phyloP scores from a whole-genome alignment of 2,797 vertebrate species.

The Acridotheres tristis region DNA sequence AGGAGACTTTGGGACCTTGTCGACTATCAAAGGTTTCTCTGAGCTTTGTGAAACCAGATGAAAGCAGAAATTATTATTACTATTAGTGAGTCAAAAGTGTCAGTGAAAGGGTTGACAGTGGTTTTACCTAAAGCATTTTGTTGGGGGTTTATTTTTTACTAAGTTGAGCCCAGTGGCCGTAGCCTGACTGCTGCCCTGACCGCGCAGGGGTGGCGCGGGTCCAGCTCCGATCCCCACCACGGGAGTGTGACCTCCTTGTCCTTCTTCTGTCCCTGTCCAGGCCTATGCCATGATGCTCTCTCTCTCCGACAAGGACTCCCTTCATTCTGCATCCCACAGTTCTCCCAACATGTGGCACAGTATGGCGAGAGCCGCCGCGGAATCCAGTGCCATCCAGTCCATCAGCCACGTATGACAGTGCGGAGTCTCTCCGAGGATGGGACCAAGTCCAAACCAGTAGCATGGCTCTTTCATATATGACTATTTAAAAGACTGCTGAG shows the following conservation, averaged over 20 bases:
- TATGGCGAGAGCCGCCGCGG: constrained; percentile 90
- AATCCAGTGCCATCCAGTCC: constrained; percentile 95
- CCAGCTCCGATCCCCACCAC: accelerated
- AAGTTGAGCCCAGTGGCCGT: background rate
- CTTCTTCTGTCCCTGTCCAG: constrained; percentile 67
- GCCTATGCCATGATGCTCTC: constrained; percentile 99
- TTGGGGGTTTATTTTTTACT: too few relatives aligned
- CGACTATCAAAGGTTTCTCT: constrained; percentile 26
- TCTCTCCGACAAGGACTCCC: constrained; percentile 94
- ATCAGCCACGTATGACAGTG: constrained; percentile 96
- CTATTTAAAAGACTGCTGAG: constrained; percentile 91
- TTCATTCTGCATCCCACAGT: constrained; percentile 86
- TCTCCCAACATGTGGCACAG: constrained; percentile 96
- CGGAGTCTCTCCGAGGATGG: constrained; percentile 75
- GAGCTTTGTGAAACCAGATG: constrained; percentile 30
- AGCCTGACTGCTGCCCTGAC: background rate
- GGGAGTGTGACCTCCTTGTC: background rate
- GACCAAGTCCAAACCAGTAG: constrained; percentile 82
- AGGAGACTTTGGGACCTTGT: constrained; percentile 17
- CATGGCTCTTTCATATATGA: constrained; percentile 78
- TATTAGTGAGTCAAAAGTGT: background rate
- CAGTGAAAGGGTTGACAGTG: constrained; percentile 37
- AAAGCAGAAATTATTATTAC: constrained; percentile 23
- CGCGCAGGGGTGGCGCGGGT: accelerated
- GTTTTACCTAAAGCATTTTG: background rate